Conservation (phyloP, 2,113 vertebrate species). For the Athene noctua region DNA sequence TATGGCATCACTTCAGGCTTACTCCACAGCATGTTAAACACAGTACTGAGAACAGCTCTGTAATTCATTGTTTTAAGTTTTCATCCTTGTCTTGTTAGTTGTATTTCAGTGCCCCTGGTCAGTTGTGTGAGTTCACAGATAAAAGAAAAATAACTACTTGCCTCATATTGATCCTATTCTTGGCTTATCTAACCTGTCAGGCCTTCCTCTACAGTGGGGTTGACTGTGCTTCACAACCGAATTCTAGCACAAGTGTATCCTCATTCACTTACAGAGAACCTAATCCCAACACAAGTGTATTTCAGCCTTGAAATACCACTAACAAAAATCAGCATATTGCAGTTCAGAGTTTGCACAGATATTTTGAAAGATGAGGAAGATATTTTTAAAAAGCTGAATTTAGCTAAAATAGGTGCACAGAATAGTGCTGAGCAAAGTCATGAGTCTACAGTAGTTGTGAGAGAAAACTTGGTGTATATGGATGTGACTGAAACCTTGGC, state of each 20-base stretch:
- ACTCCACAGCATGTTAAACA: neutral
- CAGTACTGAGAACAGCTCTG: neutral
- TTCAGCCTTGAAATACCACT: neutral
- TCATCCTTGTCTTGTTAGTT: neutral
- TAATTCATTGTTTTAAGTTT: neutral
- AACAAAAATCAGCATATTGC: neutral
- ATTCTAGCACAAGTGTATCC: neutral
- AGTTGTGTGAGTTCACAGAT: neutral
- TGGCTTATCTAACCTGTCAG: neutral
- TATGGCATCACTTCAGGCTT: neutral
- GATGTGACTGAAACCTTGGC: neutral
- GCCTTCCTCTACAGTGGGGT: neutral
- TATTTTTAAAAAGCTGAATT: neutral
- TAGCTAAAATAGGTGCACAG: neutral
- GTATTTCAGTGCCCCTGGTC: neutral
- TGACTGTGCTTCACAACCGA: neutral
- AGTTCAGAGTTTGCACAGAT: neutral
- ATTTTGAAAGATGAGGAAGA: neutral
- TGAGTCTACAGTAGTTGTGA: neutral
- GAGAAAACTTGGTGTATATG: neutral
- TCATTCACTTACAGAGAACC: neutral
- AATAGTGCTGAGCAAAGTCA: neutral
- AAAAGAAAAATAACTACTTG: neutral
- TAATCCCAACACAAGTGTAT: neutral
- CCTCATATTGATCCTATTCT: neutral